These are phyloP conservation scores for Chinchilla lanigera DNA, from an alignment of 2,113 vertebrate genomes.

Conservation along the genomic window DNA sequence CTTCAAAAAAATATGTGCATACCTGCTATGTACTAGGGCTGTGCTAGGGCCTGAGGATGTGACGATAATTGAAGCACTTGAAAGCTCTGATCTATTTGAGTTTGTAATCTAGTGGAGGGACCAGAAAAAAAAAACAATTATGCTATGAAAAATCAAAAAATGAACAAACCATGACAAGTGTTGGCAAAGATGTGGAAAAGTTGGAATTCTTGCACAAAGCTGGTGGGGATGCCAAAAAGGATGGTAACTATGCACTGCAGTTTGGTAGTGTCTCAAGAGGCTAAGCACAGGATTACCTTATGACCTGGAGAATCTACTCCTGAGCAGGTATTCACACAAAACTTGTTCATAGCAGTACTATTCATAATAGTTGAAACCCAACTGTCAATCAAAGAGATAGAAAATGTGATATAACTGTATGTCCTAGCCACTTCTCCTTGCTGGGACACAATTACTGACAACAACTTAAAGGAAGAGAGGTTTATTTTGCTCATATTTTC, in stretches of 20 bases:
- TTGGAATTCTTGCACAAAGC: too few relatives aligned
- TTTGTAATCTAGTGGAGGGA: background rate
- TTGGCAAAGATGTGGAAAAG: background rate
- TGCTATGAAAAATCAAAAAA: background rate
- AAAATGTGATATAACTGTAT: rapidly evolving
- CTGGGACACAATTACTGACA: background rate
- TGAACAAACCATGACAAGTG: background rate
- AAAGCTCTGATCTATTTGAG: background rate
- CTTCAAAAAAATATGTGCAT: background rate
- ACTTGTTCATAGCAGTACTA: background rate
- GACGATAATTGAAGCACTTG: rapidly evolving
- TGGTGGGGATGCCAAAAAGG: background rate
- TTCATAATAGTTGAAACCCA: background rate
- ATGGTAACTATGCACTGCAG: background rate
- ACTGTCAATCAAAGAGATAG: background rate
- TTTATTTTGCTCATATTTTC: background rate
- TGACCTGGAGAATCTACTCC: background rate
- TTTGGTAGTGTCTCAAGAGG: too few relatives aligned
- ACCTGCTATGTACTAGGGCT: rapidly evolving
- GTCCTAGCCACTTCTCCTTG: background rate
- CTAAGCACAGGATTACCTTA: too few relatives aligned
- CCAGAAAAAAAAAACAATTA: background rate
- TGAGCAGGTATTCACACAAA: background rate
- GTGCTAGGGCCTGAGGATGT: rapidly evolving
- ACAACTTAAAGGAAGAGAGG: background rate